Evolutionary conservation across 1,140 invertebrate genomes (phyloP).

Genomic region (Drosophila tani): DNA sequence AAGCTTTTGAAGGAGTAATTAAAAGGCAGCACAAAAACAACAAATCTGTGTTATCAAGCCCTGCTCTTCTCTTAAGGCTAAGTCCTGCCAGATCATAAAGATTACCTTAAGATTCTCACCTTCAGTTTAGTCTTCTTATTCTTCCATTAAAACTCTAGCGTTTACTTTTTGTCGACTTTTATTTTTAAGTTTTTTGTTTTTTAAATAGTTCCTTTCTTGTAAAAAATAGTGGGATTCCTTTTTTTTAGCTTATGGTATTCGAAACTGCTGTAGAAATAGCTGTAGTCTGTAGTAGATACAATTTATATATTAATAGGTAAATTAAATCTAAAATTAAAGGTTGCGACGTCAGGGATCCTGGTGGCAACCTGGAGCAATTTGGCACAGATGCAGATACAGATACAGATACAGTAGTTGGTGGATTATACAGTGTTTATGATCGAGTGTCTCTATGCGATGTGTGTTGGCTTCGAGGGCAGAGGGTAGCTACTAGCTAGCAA

Average conservation of each 20-base stretch:
- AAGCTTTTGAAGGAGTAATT: constrained; percentile 89
- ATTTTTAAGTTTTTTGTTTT: constrained; percentile 53
- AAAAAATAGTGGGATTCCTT: constrained; percentile 53
- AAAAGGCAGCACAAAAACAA: no score
- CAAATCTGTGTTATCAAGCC: no score
- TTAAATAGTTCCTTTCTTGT: constrained; percentile 55
- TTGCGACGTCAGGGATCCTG: constrained; percentile 29
- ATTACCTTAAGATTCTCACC: background rate
- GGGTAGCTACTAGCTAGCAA: constrained; percentile 3
- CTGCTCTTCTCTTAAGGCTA: no score
- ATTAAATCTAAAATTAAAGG: constrained; percentile 61
- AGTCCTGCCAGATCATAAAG: no score
- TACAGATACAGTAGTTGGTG: constrained; percentile 27
- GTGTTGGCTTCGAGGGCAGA: constrained; percentile 3
- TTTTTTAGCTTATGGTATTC: constrained; percentile 53
- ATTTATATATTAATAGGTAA: constrained; percentile 51
- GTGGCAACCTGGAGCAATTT: constrained; percentile 62
- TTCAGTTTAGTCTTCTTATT: background rate
- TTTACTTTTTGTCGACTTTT: constrained; percentile 30
- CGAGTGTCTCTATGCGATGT: constrained; percentile 41
- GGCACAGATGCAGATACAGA: constrained; percentile 65
- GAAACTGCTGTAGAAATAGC: constrained; percentile 51
- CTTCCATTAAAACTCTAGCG: background rate
- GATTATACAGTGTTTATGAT: constrained; percentile 49
- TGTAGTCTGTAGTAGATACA: constrained; percentile 62